A percentile compares a stretch with the other conserved stretches of the same genome.
Evolutionary conservation across 2,888 invertebrate genomes (phyloP).

Genomic region (Anthophora plumipes): DNA sequence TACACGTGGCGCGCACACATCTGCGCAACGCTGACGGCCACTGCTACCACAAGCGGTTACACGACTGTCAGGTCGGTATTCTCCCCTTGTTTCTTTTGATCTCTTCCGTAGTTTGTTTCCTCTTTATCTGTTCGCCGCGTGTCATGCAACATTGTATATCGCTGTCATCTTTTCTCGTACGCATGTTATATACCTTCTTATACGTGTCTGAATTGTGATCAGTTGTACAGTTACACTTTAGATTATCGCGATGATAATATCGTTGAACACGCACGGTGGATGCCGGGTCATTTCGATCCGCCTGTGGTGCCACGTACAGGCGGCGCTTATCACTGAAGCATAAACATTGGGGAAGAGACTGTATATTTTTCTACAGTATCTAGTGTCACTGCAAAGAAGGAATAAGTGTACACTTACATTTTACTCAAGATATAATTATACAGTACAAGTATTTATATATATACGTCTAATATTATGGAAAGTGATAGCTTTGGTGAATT

Average conservation of each 20-base stretch:
- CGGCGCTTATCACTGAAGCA: not conserved
- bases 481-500: not conserved
- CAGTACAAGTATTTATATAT: not conserved
- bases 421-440: not conserved
- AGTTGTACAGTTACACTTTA: not conserved
- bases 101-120: slow-evolving; percentile 35
- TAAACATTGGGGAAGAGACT: not conserved
- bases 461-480: not conserved
- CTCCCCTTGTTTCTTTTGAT: slow-evolving; percentile 37
- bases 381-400: not conserved
- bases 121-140: slow-evolving; percentile 33
- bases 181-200: not conserved
- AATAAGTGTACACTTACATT: not conserved
- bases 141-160: not conserved
- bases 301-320: not conserved
- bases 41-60: slow-evolving; percentile 81
- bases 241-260: not conserved
- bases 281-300: not conserved
- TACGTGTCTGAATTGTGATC: not conserved
- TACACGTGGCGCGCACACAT: slow-evolving; percentile 76
- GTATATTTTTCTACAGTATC: not conserved
- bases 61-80: slow-evolving; percentile 82
- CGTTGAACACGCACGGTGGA: not conserved
- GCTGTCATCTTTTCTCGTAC: not conserved
- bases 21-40: slow-evolving; percentile 79